phyloP scores from a whole-genome alignment of 92 coral and sea anemone species.

The Bergia puertoricense region DNA sequence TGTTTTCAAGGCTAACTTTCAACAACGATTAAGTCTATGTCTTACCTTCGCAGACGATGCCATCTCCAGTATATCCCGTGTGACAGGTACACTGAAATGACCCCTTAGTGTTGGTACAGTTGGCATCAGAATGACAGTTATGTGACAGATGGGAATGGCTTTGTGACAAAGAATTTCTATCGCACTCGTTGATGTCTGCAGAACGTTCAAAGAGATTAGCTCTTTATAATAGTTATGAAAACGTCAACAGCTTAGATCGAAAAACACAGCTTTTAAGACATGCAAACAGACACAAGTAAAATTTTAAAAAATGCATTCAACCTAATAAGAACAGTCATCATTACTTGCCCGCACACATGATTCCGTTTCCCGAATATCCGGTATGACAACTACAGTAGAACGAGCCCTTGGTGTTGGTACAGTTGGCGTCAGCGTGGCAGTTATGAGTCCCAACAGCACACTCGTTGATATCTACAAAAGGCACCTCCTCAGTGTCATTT shows the following conservation, averaged over 20 bases:
- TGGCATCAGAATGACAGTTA: not conserved
- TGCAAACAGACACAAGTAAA: not conserved
- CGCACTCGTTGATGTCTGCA: constrained; percentile 16
- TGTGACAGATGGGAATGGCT: not conserved
- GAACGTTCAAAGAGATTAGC: not conserved
- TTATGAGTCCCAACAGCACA: constrained; percentile 13
- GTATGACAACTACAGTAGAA: constrained; percentile 18
- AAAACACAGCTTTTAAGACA: not conserved
- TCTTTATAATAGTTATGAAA: not conserved
- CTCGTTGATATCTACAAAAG: constrained; percentile 28
- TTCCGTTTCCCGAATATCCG: constrained; percentile 16
- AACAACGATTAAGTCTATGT: not conserved
- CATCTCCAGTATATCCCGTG: constrained; percentile 16
- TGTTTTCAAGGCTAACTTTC: not conserved
- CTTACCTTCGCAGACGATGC: not conserved
- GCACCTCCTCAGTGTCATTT: not conserved
- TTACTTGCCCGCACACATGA: constrained; percentile 4
- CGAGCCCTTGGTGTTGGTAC: constrained; percentile 1
- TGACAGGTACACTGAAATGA: constrained; percentile 9
- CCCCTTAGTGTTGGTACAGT: constrained; percentile 1
- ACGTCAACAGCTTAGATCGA: not conserved
- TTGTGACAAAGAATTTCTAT: not conserved
- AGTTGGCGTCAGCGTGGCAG: constrained; percentile 38
- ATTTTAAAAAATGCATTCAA: not conserved
- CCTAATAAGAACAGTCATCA: not conserved